phyloP scores from a whole-genome alignment of 64 coral and sea anemone species.

The Orbicella faveolata region DNA sequence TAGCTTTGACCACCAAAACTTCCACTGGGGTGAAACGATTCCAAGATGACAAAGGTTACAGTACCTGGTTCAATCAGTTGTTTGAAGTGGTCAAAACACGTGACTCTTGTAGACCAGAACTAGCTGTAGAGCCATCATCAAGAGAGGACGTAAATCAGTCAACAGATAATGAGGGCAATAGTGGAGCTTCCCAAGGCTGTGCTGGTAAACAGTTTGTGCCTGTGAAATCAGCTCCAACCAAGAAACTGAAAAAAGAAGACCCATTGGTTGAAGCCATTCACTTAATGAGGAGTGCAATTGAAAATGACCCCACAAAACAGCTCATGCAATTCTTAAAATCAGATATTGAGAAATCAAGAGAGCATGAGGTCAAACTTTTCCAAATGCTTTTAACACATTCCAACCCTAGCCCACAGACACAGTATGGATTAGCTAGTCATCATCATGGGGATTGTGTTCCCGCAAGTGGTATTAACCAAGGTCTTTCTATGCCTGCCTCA shows the following conservation, averaged over 20 bases:
- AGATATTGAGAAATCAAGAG: conserved; percentile 61
- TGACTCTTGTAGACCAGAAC: conserved; percentile 59
- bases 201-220: conserved; percentile 30
- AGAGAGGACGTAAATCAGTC: not conserved
- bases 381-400: too few relatives aligned
- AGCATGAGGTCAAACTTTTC: too few relatives aligned
- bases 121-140: conserved; percentile 16
- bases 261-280: conserved; percentile 50
- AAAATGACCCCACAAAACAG: conserved; percentile 67
- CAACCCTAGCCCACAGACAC: too few relatives aligned
- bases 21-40: conserved; percentile 51
- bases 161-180: conserved; percentile 11
- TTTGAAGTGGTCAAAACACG: conserved; percentile 65
- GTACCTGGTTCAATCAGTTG: conserved; percentile 62
- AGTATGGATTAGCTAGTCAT: not conserved
- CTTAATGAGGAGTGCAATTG: conserved; percentile 21
- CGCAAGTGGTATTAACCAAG: not conserved
- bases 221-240: conserved; percentile 61
- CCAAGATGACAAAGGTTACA: conserved; percentile 49
- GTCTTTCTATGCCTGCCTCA: not conserved
- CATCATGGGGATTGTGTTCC: conserved; percentile 12
- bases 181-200: conserved; percentile 24
- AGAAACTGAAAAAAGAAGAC: conserved; percentile 59
- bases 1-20: conserved; percentile 56
- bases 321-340: conserved; percentile 72